Percentiles rank a stretch among this genome's conserved stretches.
These are phyloP conservation scores for Epistrophe eligans DNA, from an alignment of 2,888 invertebrate species.

Conservation along the genomic window DNA sequence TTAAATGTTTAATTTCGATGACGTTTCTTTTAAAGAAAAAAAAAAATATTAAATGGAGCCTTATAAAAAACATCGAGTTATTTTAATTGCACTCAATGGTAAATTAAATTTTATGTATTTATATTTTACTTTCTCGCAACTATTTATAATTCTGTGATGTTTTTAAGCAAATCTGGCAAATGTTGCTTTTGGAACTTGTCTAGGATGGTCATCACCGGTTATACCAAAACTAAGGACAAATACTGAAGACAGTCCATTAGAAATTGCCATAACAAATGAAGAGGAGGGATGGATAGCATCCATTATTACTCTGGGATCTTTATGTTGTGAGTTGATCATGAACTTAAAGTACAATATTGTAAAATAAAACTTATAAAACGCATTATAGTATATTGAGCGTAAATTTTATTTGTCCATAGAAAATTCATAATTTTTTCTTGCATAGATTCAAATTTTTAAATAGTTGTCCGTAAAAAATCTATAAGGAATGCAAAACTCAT, in stretches of 20 bases:
- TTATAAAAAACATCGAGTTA: conserved; percentile 34
- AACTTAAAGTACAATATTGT: too few relatives aligned
- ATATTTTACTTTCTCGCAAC: too few relatives aligned
- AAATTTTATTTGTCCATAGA: too few relatives aligned
- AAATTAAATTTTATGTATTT: too few relatives aligned
- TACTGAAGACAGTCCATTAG: conserved; percentile 79
- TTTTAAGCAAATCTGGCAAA: not conserved
- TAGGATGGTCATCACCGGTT: conserved; percentile 20
- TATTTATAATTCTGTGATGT: too few relatives aligned
- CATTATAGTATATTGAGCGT: too few relatives aligned
- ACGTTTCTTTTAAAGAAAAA: not conserved
- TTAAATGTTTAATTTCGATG: too few relatives aligned
- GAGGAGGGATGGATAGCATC: conserved; percentile 91
- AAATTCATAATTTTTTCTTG: too few relatives aligned
- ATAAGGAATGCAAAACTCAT: too few relatives aligned
- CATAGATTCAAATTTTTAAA: too few relatives aligned
- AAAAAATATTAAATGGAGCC: conserved; percentile 23
- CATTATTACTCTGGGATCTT: conserved; percentile 84
- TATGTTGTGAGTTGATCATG: conserved; percentile 5
- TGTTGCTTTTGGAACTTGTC: conserved; percentile 10
- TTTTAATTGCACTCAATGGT: conserved; percentile 4
- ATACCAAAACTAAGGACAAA: not conserved
- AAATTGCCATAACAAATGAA: conserved; percentile 84
- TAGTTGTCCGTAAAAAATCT: too few relatives aligned
- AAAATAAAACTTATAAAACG: too few relatives aligned